A percentile compares a stretch with the other conserved stretches of the same genome.
Conservation (phyloP, 2,888 invertebrate genomes). For the Odontocerum albicorne region DNA sequence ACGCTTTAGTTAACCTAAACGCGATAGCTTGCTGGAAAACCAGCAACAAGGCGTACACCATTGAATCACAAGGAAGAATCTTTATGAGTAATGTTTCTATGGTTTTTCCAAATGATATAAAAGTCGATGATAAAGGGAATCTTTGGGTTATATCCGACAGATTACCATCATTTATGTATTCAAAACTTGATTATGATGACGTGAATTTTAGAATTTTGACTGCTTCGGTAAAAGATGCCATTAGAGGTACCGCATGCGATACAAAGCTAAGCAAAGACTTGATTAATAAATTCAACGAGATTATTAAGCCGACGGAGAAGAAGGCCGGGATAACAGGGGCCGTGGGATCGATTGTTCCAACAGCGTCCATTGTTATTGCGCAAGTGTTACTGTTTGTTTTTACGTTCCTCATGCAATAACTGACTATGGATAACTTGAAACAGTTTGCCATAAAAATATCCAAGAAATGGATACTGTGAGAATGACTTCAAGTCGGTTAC, state of each 20-base stretch:
- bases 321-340: conserved; percentile 20
- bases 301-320: conserved; percentile 48
- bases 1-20: conserved; percentile 72
- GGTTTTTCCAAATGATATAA: conserved; percentile 78
- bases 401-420: conserved; percentile 16
- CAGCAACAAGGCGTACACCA: conserved; percentile 65
- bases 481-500: conserved; percentile 28
- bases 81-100: conserved; percentile 71
- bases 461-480: conserved; percentile 27
- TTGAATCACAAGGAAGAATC: conserved; percentile 71
- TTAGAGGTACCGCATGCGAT: conserved; percentile 72
- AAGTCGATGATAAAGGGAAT: conserved; percentile 70
- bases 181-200: conserved; percentile 60
- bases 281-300: conserved; percentile 56
- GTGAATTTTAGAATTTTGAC: conserved; percentile 73
- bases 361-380: conserved; percentile 16
- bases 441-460: conserved; percentile 29
- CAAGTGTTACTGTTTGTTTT: conserved; percentile 9
- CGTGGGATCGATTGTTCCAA: background rate
- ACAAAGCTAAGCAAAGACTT: conserved; percentile 59
- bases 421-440: background rate
- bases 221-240: conserved; percentile 68
- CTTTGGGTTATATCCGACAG: conserved; percentile 76
- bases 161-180: conserved; percentile 71
- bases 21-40: conserved; percentile 80